Evolutionary conservation across 2,797 vertebrate species (phyloP).

Genomic region (Alosa sapidissima): DNA sequence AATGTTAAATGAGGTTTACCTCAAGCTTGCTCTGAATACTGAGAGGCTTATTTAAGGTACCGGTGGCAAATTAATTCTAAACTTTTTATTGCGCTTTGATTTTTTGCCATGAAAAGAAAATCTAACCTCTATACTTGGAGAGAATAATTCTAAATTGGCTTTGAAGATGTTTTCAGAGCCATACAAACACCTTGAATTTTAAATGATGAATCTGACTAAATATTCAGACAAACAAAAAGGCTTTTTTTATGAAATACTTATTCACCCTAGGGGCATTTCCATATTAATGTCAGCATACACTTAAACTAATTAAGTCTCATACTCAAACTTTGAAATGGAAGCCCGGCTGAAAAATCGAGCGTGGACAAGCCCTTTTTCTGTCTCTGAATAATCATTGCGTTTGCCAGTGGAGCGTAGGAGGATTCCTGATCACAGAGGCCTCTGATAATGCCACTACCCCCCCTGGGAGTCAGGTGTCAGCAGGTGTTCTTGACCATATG

Average conservation of each 20-base stretch:
- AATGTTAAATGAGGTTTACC: not conserved
- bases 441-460: not conserved
- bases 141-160: not conserved
- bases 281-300: slow-evolving; percentile 8
- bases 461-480: slow-evolving; percentile 9
- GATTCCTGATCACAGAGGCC: not conserved
- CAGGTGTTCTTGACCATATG: slow-evolving; percentile 4
- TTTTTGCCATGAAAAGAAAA: not conserved
- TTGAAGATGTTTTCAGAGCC: not conserved
- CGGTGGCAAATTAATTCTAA: not conserved
- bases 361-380: not conserved
- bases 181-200: slow-evolving; percentile 9
- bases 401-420: not conserved
- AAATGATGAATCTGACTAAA: not conserved
- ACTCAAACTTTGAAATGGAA: slow-evolving; percentile 5
- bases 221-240: slow-evolving; percentile 15
- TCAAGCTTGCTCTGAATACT: slow-evolving; percentile 8
- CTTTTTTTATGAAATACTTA: not conserved
- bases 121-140: not conserved
- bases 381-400: not conserved
- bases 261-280: not conserved
- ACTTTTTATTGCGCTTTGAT: not conserved
- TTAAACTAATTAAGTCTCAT: not conserved
- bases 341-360: not conserved
- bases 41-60: not conserved